Evolutionary conservation across 2,888 invertebrate genomes (phyloP), one percentile per base, ranked within the genome.

Genomic region (Scaptomyza cyrtandrae): DNA sequence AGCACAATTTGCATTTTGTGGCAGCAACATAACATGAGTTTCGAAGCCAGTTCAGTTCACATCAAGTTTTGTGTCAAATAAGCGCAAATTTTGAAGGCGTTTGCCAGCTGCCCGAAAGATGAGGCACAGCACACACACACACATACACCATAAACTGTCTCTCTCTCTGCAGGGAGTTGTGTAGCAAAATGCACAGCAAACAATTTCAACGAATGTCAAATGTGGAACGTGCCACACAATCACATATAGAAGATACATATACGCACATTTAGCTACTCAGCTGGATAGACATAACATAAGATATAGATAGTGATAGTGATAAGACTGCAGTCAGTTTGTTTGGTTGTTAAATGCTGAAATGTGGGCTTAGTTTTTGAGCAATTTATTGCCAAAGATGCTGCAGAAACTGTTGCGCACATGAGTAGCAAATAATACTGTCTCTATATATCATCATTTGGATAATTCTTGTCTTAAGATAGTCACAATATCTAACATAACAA

Each of bases 21-120:
- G 59, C 54, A 56, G 49, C 50, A 50, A 44, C 62, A 58, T 1
- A 19, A 58, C 62, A 37, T 16, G 7, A 37, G 31, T 11, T 11
- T 24, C 13, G 4, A 13, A 7, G 27, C 37, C 33, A 37, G 37
- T 48, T 66, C 33, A 37, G 37, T 48, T 66, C 63, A 27, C 68
- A 66, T 80, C 76, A 84, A 81, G 71, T 77, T 73, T 84, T 84
- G 75, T 85, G 81, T 86, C 85, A 84, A 84, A 81, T 86, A 84
- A 88, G 88, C 83, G 71, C 70, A 73, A 88, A 74, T 64, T 79
- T 71, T 69, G 49, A 63, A 69, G 61, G 69, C 69, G 71, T 75
- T 61, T 61, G 58, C 45, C 61, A 62, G 62, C 46, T 66, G 75
- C 60, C 45, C 63, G 59, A 41, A 33, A 48, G 62, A 3, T 10